phyloP scores from a whole-genome alignment of 2,113 vertebrate species.

The Paralichthys olivaceus region DNA sequence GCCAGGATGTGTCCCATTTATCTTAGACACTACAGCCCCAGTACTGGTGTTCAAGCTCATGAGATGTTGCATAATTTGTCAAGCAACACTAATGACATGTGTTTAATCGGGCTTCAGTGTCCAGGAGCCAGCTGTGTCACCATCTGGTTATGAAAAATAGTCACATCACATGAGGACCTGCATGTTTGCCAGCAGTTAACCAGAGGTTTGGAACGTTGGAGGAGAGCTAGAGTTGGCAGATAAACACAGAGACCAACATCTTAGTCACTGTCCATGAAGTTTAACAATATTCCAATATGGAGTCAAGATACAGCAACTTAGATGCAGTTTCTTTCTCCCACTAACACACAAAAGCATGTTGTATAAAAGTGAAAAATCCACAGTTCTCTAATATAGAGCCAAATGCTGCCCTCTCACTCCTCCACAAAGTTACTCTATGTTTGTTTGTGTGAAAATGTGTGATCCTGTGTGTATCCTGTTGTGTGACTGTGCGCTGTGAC shows the following conservation, averaged over 20 bases:
- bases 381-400: too few relatives aligned
- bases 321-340: not conserved
- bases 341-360: not conserved
- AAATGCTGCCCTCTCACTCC: slow-evolving; percentile 13
- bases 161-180: slow-evolving; percentile 19
- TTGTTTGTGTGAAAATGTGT: not conserved
- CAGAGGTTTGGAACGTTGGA: slow-evolving; percentile 2
- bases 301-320: not conserved
- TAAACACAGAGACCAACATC: not conserved
- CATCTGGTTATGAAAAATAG: slow-evolving; percentile 49
- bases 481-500: slow-evolving; percentile 29
- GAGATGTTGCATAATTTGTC: slow-evolving; percentile 36
- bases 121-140: slow-evolving; percentile 46
- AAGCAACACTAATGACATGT: slow-evolving; percentile 41
- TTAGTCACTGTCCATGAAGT: not conserved
- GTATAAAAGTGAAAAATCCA: not conserved
- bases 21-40: not conserved
- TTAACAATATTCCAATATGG: not conserved
- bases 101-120: slow-evolving; percentile 41
- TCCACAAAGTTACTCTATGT: not conserved
- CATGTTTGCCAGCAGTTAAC: slow-evolving; percentile 25
- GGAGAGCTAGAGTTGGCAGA: not conserved
- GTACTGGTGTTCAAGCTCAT: slow-evolving; percentile 12
- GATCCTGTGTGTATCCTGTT: not conserved
- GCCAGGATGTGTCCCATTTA: slow-evolving; percentile 16